Evolutionary conservation across 2,797 vertebrate species (phyloP), one percentile per base, ranked within the genome.

Genomic region (Columba guinea): DNA sequence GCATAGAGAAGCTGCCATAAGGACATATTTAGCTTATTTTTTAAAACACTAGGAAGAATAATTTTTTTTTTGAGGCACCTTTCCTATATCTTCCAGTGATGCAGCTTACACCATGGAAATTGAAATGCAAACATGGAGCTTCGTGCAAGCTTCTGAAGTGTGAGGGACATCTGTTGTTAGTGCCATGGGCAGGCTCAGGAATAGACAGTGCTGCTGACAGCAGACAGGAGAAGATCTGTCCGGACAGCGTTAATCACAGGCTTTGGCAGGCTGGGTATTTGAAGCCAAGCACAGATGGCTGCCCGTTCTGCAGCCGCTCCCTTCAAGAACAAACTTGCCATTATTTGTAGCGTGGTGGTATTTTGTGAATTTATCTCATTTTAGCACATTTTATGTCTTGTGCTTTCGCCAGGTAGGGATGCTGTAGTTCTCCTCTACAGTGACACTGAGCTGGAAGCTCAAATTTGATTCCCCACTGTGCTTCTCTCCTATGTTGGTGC

Each of bases 281-380:
- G 28, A 63, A 91, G 83, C 67, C 94, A 63, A 63, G 80, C 93
- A 58, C 95, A 95, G 94, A 93, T 94, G 94, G 95, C 56, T 73
- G 56, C 71, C 90, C 28, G 1, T 58, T 58, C 79, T 76, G 73
- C 86, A 34, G 62, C 22, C 9, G 0, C 81, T 86, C 58, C 63
- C 49, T 90, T 41, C 83, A 6, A 90, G 85, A 46, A 59, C 2
- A 4, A 34, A 52, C 19, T 81, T 23, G 13, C 77, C 34, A 16
- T 60, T 89, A 35, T 85, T 56, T 17, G 84, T 6, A 85, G 90
- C 89, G 71, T 4, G 8, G 15, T 65, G 86, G 53, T 26, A 16
- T 92, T 94, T 90, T 41, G 64, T 60, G 63, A 74, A 35, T 70
- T 52, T 28, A 0, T 28, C 73, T 80, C 24, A 1, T 67, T 91